Percentiles rank a stretch among this genome's conserved stretches.
Conservation (phyloP, 2,888 invertebrate species). For the Sisyra terminalis region DNA sequence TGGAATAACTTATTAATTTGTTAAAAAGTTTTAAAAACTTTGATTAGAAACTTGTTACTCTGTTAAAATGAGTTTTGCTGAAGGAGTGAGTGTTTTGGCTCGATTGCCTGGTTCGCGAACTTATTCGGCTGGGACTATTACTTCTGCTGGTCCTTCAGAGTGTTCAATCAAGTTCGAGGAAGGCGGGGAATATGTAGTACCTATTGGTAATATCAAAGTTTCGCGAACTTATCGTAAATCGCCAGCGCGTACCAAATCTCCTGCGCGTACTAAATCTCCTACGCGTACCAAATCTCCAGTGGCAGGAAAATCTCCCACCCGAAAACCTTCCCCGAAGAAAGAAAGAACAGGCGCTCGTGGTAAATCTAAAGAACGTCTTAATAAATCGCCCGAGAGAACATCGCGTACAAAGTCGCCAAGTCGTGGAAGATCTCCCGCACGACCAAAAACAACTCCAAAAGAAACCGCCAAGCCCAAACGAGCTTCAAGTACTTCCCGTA, state of each 20-base stretch:
- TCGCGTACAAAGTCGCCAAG: slow-evolving; percentile 13
- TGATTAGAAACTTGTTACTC: neutral
- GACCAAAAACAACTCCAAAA: slow-evolving; percentile 11
- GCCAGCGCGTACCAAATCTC: slow-evolving; percentile 11
- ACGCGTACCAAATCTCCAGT: slow-evolving; percentile 22
- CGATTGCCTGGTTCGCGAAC: slow-evolving; percentile 4
- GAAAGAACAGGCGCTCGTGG: slow-evolving; percentile 9
- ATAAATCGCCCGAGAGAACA: slow-evolving; percentile 1
- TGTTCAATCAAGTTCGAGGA: slow-evolving; percentile 1
- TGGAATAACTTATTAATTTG: neutral
- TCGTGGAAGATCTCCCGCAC: slow-evolving; percentile 8
- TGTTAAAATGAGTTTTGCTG: slow-evolving; percentile 3
- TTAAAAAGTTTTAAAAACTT: neutral
- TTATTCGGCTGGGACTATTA: slow-evolving; percentile 1
- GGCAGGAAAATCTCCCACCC: slow-evolving; percentile 26
- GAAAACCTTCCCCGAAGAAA: slow-evolving; percentile 22
- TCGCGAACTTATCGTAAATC: slow-evolving; percentile 10
- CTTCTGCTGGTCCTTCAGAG: neutral
- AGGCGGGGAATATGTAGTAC: slow-evolving; percentile 1
- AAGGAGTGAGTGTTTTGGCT: slow-evolving; percentile 6
- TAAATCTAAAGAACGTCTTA: slow-evolving; percentile 9
- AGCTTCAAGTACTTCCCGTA: neutral
- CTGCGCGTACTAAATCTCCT: slow-evolving; percentile 13
- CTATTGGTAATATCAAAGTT: neutral
- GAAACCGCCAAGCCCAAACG: slow-evolving; percentile 11